These are phyloP conservation scores for Tadarida brasiliensis DNA, from an alignment of 2,797 vertebrate genomes.

Conservation along the genomic window DNA sequence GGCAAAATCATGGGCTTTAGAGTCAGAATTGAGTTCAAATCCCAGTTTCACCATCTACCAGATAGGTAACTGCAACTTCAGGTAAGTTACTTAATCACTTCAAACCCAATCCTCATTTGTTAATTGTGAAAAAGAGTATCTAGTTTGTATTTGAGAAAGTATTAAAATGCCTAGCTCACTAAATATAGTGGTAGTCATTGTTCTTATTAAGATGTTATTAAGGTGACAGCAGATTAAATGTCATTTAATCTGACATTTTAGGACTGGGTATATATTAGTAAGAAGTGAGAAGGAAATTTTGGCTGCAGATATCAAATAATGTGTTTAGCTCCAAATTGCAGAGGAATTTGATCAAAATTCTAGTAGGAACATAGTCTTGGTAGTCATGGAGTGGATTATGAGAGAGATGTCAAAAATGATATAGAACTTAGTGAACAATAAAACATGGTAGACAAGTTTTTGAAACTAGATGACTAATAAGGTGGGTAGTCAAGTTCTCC, in stretches of 20 bases:
- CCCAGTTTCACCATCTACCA: neutral
- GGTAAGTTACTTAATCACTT: neutral
- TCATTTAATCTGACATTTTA: slow-evolving; percentile 24
- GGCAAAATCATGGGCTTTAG: neutral
- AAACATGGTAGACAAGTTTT: neutral
- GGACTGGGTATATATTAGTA: neutral
- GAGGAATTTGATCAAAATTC: neutral
- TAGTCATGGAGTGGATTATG: neutral
- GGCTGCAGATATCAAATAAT: neutral
- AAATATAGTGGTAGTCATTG: neutral
- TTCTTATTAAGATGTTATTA: neutral
- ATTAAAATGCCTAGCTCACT: neutral
- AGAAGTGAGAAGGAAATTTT: slow-evolving; percentile 17
- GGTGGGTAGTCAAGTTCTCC: neutral
- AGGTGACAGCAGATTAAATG: neutral
- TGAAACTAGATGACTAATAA: neutral
- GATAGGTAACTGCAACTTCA: neutral
- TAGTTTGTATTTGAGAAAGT: neutral
- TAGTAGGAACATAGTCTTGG: neutral
- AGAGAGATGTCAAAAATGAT: neutral
- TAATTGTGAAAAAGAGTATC: neutral
- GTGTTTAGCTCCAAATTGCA: neutral
- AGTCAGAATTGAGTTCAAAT: slow-evolving; percentile 14
- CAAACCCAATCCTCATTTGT: neutral
- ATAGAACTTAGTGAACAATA: neutral